These are phyloP conservation scores for Rhinogobio ventralis DNA, from an alignment of 2,797 vertebrate genomes.

Conservation along the genomic window DNA sequence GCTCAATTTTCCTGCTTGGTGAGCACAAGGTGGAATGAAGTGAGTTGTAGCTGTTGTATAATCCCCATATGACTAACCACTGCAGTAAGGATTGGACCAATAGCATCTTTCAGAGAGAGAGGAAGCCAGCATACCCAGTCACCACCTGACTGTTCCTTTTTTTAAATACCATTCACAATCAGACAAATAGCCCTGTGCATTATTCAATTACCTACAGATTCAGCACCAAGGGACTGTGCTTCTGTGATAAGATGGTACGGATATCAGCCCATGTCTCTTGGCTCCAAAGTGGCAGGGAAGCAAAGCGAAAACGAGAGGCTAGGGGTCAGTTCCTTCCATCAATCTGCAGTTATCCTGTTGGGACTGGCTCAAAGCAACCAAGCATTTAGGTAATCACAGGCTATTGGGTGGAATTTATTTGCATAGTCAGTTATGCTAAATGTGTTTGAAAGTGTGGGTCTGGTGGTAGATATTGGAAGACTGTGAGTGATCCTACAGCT, in stretches of 20 bases:
- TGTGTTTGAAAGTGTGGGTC: slow-evolving; percentile 46
- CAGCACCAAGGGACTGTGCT: slow-evolving; percentile 44
- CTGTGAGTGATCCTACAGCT: slow-evolving; percentile 20
- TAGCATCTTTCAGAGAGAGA: slow-evolving; percentile 21
- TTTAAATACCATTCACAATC: slow-evolving; percentile 50
- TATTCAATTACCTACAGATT: slow-evolving; percentile 61
- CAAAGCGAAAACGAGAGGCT: slow-evolving; percentile 16
- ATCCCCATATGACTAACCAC: slow-evolving; percentile 60
- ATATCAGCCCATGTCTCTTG: slow-evolving; percentile 52
- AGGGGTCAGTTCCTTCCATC: slow-evolving; percentile 42
- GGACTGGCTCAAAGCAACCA: slow-evolving; percentile 33
- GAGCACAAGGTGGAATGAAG: slow-evolving; percentile 52
- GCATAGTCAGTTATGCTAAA: slow-evolving; percentile 34
- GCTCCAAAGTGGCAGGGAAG: slow-evolving; percentile 22
- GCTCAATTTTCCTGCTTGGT: slow-evolving; percentile 40
- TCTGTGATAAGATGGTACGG: slow-evolving; percentile 51
- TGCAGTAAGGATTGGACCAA: slow-evolving; percentile 42
- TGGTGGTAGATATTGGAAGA: slow-evolving; percentile 20
- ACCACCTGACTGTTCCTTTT: slow-evolving; percentile 11
- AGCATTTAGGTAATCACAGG: slow-evolving; percentile 47
- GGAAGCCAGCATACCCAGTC: slow-evolving; percentile 27
- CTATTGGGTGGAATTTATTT: slow-evolving; percentile 55
- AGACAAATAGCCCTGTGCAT: slow-evolving; percentile 50
- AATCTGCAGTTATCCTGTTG: slow-evolving; percentile 50
- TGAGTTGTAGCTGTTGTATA: slow-evolving; percentile 59